phyloP scores from a whole-genome alignment of 2,797 vertebrate species.

The Mallotus villosus region DNA sequence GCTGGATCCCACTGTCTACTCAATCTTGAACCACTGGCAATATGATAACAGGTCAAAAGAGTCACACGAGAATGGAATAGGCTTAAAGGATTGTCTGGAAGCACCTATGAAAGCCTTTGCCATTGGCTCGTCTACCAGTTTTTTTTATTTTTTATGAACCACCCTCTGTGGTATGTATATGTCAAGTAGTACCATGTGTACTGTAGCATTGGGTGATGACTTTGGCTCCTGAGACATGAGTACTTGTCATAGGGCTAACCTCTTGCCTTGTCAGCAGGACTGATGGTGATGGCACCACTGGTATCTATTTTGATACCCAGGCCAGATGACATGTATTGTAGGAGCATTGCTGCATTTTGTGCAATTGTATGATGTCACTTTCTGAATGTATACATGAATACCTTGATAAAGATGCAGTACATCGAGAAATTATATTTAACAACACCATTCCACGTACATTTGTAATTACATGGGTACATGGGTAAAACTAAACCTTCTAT shows the following conservation, averaged over 20 bases:
- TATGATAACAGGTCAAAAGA: not conserved
- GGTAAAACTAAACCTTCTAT: not conserved
- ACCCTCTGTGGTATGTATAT: not conserved
- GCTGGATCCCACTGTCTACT: not conserved
- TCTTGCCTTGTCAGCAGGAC: not conserved
- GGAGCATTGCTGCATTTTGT: too few relatives aligned
- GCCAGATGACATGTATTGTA: not conserved
- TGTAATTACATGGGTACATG: too few relatives aligned
- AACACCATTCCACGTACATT: too few relatives aligned
- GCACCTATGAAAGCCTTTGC: slow-evolving; percentile 21
- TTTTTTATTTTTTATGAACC: not conserved
- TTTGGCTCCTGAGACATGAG: not conserved
- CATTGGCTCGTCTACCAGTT: not conserved
- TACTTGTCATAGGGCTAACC: not conserved
- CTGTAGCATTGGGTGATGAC: not conserved
- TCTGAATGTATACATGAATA: not conserved
- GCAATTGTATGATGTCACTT: too few relatives aligned
- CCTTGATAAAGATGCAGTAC: not conserved
- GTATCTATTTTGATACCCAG: not conserved
- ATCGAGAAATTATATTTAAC: too few relatives aligned
- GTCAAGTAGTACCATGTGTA: not conserved
- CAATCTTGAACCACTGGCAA: not conserved
- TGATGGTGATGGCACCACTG: not conserved
- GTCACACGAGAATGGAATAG: not conserved
- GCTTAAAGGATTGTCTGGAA: not conserved